Conservation (phyloP, 2,888 invertebrate genomes). For the Nymphalis urticae region DNA sequence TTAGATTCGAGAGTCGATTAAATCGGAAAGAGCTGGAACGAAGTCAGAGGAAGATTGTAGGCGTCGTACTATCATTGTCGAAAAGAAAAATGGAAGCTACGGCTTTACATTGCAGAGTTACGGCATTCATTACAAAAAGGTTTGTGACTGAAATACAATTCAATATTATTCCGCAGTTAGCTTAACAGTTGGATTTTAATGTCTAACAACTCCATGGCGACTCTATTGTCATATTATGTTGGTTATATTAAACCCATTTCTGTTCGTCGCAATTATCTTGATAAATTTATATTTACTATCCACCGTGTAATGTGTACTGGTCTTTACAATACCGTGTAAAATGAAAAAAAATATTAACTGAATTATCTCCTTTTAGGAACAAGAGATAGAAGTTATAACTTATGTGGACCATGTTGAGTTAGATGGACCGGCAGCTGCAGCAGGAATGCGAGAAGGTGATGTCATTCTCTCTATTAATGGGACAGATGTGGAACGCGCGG, state of each 20-base stretch:
- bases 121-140: slow-evolving; percentile 96
- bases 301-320: too few species aligned
- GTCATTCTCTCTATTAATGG: slow-evolving; percentile 98
- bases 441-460: slow-evolving; percentile 98
- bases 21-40: slow-evolving; percentile 61
- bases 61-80: slow-evolving; percentile 94
- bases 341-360: neutral
- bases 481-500: slow-evolving; percentile 96
- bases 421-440: slow-evolving; percentile 94
- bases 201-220: neutral
- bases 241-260: neutral
- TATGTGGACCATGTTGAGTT: slow-evolving; percentile 98
- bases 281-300: neutral
- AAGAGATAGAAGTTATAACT: slow-evolving; percentile 97
- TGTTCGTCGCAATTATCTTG: neutral
- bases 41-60: slow-evolving; percentile 90
- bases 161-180: neutral
- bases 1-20: slow-evolving; percentile 68
- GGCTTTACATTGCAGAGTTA: slow-evolving; percentile 99
- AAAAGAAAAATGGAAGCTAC: slow-evolving; percentile 93
- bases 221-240: neutral
- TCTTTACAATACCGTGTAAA: too few species aligned
- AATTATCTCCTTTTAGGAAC: slow-evolving; percentile 78
- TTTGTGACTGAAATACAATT: slow-evolving; percentile 35
- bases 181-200: neutral